Evolutionary conservation across 2,113 vertebrate species (phyloP).

Genomic region (Tragelaphus scriptus): DNA sequence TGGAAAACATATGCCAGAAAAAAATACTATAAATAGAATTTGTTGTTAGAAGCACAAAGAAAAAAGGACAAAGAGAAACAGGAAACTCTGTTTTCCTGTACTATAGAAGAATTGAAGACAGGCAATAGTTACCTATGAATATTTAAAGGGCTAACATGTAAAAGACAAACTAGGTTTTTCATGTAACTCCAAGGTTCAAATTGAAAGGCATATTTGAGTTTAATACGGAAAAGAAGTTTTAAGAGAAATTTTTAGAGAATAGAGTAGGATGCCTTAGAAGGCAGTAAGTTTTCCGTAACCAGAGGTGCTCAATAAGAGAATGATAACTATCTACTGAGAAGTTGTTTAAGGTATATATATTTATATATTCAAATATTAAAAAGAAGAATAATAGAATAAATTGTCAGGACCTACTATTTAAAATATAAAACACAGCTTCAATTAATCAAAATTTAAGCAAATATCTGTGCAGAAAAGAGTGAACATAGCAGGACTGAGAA

Average conservation of each 20-base stretch:
- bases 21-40: neutral
- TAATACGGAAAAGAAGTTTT: neutral
- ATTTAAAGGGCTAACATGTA: neutral
- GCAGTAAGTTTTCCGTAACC: neutral
- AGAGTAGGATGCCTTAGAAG: neutral
- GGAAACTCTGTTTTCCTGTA: neutral
- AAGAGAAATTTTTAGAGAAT: neutral
- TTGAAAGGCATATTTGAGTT: neutral
- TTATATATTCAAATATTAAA: neutral
- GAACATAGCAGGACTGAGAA: neutral
- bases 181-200: neutral
- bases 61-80: neutral
- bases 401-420: neutral
- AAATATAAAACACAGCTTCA: neutral
- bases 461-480: neutral
- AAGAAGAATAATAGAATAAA: neutral
- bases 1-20: neutral
- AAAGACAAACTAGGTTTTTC: neutral
- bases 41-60: neutral
- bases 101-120: neutral
- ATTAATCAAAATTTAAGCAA: neutral
- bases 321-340: neutral
- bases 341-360: neutral
- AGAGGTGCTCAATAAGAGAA: neutral
- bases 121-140: neutral